phyloP scores from a whole-genome alignment of 2,888 invertebrate genomes.

The Miltochrista miniata region DNA sequence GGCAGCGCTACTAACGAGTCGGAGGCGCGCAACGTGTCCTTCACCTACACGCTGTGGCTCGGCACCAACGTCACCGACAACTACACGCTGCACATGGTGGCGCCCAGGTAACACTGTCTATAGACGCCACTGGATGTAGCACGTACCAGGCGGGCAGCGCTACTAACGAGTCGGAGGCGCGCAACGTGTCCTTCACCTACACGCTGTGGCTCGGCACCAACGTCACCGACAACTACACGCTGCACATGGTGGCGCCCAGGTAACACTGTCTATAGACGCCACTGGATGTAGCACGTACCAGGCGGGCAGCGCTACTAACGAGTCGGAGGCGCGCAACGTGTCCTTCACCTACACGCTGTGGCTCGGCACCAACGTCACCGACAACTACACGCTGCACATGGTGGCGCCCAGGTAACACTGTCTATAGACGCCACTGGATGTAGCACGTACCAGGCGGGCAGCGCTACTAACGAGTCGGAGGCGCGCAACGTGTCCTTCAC shows the following conservation, averaged over 20 bases:
- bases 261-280: neutral
- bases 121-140: too few relatives aligned
- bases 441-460: slow-evolving; percentile 77
- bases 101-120: slow-evolving; percentile 5
- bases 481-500: slow-evolving; percentile 89
- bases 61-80: slow-evolving; percentile 93
- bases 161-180: slow-evolving; percentile 83
- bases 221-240: slow-evolving; percentile 91
- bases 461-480: slow-evolving; percentile 83
- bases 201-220: slow-evolving; percentile 95
- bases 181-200: slow-evolving; percentile 91
- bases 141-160: slow-evolving; percentile 78
- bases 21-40: slow-evolving; percentile 88
- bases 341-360: slow-evolving; percentile 93
- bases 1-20: slow-evolving; percentile 83
- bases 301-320: slow-evolving; percentile 78
- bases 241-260: slow-evolving; percentile 82
- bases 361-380: slow-evolving; percentile 94
- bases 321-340: slow-evolving; percentile 87
- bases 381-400: slow-evolving; percentile 90
- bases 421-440: too few relatives aligned
- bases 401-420: slow-evolving; percentile 45
- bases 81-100: slow-evolving; percentile 88
- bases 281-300: too few relatives aligned
- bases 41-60: slow-evolving; percentile 94